Percentiles rank a stretch among this genome's conserved stretches.
These are phyloP conservation scores for Toxotes lorentzi DNA, from an alignment of 2,797 vertebrate genomes.

Conservation along the genomic window DNA sequence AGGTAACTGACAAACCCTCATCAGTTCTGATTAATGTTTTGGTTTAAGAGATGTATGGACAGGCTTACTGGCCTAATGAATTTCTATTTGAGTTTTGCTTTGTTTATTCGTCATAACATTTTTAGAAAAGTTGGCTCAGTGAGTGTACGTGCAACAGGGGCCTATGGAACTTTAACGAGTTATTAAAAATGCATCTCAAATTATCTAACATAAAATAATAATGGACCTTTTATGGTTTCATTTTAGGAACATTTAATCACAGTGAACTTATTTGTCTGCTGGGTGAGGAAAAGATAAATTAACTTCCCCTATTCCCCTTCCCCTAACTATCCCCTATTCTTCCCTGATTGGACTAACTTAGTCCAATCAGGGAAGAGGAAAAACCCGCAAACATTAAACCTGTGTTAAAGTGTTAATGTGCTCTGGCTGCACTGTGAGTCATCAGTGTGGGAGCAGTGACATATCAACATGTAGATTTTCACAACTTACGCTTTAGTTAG, in stretches of 20 bases:
- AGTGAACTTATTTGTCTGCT: not conserved
- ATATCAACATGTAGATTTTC: conserved; percentile 25
- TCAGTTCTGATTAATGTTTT: conserved; percentile 46
- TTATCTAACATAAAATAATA: not conserved
- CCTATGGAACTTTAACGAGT: not conserved
- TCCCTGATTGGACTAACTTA: no score
- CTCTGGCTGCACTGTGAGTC: not conserved
- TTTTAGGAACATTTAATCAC: not conserved
- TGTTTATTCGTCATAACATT: conserved; percentile 1
- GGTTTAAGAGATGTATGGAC: conserved; percentile 8
- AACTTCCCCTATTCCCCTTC: no score
- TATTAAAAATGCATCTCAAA: conserved; percentile 8
- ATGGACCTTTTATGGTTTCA: not conserved
- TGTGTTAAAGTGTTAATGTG: conserved; percentile 6
- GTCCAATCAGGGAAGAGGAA: not conserved
- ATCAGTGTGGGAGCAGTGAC: not conserved
- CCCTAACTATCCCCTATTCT: no score
- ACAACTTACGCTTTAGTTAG: conserved; percentile 30
- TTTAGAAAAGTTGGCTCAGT: not conserved
- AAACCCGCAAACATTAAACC: not conserved
- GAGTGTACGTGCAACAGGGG: not conserved
- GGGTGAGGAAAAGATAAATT: not conserved
- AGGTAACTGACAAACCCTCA: conserved; percentile 39
- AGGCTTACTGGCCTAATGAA: conserved; percentile 8
- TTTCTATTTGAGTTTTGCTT: conserved; percentile 1